A percentile compares a stretch with the other conserved stretches of the same genome.
phyloP scores from a whole-genome alignment of 2,113 vertebrate genomes.

The Meles meles region DNA sequence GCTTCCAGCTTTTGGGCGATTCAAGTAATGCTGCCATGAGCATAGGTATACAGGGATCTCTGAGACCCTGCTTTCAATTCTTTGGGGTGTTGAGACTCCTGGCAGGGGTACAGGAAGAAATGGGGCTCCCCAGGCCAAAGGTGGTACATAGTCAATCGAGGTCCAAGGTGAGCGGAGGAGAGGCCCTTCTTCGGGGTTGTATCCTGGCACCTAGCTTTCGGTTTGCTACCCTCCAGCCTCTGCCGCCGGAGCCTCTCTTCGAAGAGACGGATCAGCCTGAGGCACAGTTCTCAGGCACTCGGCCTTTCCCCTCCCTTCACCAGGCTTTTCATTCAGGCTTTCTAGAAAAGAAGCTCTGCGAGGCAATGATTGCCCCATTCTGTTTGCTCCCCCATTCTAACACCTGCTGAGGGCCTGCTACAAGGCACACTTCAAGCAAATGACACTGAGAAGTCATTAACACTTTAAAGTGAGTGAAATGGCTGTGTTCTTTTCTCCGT shows the following conservation, averaged over 20 bases:
- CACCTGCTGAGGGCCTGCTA: background rate
- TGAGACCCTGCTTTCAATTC: background rate
- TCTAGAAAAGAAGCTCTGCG: accelerated
- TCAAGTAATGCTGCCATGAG: background rate
- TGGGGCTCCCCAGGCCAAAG: background rate
- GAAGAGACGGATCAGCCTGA: background rate
- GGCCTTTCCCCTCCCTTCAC: background rate
- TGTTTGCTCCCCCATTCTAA: background rate
- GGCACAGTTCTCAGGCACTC: background rate
- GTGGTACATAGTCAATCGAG: background rate
- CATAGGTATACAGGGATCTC: background rate
- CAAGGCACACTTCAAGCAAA: background rate
- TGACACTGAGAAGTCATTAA: background rate
- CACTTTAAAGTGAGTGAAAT: background rate
- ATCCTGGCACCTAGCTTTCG: background rate
- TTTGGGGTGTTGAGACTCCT: background rate
- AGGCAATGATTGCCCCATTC: accelerated
- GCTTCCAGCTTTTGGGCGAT: background rate
- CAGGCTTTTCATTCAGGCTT: background rate
- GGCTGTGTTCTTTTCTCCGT: background rate
- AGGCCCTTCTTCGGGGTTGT: background rate
- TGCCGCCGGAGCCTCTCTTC: background rate
- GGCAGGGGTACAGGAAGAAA: background rate
- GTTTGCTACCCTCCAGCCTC: background rate
- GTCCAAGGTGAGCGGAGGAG: no score